A percentile compares a stretch with the other conserved stretches of the same genome.
Conservation (phyloP, 1,140 invertebrate genomes). For the Caenorhabditis remanei region DNA sequence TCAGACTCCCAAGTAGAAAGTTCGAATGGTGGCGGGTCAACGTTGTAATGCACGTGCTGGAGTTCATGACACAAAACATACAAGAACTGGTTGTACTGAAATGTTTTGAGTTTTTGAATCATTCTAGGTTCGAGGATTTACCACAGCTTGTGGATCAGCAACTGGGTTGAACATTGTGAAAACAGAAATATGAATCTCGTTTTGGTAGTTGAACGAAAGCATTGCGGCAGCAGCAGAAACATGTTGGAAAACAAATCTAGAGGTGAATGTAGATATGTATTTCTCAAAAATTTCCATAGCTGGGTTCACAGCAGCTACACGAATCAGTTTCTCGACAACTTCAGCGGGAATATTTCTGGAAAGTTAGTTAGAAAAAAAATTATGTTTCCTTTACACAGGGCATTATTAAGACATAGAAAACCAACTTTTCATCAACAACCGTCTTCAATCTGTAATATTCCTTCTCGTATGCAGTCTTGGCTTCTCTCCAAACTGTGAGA, state of each 20-base stretch:
- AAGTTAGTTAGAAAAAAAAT: neutral
- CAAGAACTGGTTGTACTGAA: constrained; percentile 13
- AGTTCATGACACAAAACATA: constrained; percentile 33
- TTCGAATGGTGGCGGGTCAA: constrained; percentile 18
- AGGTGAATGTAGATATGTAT: neutral
- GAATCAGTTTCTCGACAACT: neutral
- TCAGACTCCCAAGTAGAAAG: neutral
- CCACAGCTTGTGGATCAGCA: constrained; percentile 18
- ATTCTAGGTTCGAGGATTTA: neutral
- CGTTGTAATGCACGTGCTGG: constrained; percentile 14
- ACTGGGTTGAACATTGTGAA: constrained; percentile 31
- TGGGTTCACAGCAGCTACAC: neutral
- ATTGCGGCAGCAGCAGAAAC: neutral
- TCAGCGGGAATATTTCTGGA: neutral
- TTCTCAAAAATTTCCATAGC: constrained; percentile 47
- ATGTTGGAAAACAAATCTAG: constrained; percentile 34
- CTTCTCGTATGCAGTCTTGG: constrained; percentile 3
- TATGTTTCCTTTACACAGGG: neutral
- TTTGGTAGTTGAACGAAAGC: constrained; percentile 18
- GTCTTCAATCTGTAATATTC: constrained; percentile 5
- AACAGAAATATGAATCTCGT: constrained; percentile 32
- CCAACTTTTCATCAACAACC: neutral
- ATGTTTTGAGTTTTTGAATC: neutral
- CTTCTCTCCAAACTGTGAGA: neutral
- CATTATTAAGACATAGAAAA: no score